phyloP scores from a whole-genome alignment of 2,888 invertebrate species.

The Apamea crenata region DNA sequence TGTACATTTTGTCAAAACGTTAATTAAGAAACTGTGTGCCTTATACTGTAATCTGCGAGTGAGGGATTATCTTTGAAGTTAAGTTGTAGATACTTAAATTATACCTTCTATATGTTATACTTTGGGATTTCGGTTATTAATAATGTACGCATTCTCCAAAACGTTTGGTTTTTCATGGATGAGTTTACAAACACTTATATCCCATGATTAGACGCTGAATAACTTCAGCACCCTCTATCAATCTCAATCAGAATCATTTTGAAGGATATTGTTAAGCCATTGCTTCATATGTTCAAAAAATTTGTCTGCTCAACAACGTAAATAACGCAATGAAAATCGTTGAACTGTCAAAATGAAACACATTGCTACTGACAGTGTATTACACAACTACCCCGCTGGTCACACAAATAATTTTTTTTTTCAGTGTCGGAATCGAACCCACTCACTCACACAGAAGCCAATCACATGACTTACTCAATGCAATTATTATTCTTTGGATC shows the following conservation, averaged over 20 bases:
- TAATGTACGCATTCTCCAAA: slow-evolving; percentile 13
- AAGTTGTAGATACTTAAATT: slow-evolving; percentile 9
- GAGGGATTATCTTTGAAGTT: slow-evolving; percentile 66
- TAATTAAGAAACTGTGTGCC: slow-evolving; percentile 69
- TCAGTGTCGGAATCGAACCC: not conserved
- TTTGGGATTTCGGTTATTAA: slow-evolving; percentile 29
- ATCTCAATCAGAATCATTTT: not conserved
- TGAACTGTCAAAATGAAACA: not conserved
- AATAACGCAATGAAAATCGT: not conserved
- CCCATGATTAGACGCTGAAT: not conserved
- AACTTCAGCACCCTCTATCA: not conserved
- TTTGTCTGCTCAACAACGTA: not conserved
- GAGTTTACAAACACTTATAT: not conserved
- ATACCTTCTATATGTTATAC: slow-evolving; percentile 10
- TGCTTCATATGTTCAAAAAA: not conserved
- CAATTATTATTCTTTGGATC: not conserved
- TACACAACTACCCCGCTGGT: not conserved
- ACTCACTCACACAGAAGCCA: not conserved
- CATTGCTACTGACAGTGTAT: not conserved
- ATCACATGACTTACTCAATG: not conserved
- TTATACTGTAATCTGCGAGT: slow-evolving; percentile 58
- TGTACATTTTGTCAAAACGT: slow-evolving; percentile 77
- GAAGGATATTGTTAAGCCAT: not conserved
- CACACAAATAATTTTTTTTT: not conserved
- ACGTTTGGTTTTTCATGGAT: not conserved